These are phyloP conservation scores for Macropis europaea DNA, from an alignment of 2,888 invertebrate genomes.

Conservation along the genomic window DNA sequence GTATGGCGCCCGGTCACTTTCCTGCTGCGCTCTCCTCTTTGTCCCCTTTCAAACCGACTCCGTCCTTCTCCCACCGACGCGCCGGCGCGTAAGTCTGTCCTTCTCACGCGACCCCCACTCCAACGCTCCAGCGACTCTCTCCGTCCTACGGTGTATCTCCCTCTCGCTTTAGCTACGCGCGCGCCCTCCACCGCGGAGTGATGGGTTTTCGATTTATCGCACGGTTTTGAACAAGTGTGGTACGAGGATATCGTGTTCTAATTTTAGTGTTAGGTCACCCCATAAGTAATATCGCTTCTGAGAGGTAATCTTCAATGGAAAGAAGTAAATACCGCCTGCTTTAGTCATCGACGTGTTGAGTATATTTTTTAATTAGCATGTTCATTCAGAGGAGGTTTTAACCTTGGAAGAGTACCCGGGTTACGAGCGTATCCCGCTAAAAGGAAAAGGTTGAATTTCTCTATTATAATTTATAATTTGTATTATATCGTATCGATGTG, in stretches of 20 bases:
- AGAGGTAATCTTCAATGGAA: too few species aligned
- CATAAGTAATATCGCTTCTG: too few species aligned
- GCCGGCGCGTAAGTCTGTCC: not conserved
- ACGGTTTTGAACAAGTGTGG: not conserved
- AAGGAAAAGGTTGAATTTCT: too few species aligned
- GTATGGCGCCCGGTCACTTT: constrained; percentile 73
- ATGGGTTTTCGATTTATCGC: not conserved
- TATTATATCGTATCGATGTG: too few species aligned
- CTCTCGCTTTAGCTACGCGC: not conserved
- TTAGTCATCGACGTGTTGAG: too few species aligned
- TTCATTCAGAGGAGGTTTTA: too few species aligned
- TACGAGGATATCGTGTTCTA: too few species aligned
- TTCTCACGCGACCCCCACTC: not conserved
- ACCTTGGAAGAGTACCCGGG: too few species aligned
- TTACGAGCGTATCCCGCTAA: too few species aligned
- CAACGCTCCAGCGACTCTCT: not conserved
- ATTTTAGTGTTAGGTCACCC: not conserved
- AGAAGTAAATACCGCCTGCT: too few species aligned
- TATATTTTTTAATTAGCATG: too few species aligned
- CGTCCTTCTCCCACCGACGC: not conserved
- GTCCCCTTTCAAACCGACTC: constrained; percentile 19
- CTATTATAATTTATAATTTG: too few species aligned
- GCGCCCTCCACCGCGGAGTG: constrained; percentile 3
- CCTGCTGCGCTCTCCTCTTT: constrained; percentile 54
- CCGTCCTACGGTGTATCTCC: not conserved